phyloP scores from a whole-genome alignment of 2,888 invertebrate genomes.

The Sinopyrophorus schimmeli region DNA sequence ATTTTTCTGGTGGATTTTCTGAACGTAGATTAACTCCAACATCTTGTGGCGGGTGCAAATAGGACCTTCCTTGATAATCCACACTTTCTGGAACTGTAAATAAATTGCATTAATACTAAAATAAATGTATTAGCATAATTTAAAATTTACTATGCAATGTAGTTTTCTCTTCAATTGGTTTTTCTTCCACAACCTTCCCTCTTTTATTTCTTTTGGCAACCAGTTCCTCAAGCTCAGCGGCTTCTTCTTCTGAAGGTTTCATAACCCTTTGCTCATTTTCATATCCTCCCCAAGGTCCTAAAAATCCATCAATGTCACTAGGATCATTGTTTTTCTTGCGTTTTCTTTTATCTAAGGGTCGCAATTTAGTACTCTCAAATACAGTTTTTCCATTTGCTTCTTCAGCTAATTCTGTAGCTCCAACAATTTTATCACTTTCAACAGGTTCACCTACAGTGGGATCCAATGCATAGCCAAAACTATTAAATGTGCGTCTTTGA shows the following conservation, averaged over 20 bases:
- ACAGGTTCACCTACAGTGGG: conserved; percentile 74
- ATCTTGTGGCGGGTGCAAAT: conserved; percentile 90
- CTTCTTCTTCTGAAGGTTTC: conserved; percentile 91
- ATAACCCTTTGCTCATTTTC: conserved; percentile 86
- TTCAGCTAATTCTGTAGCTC: conserved; percentile 69
- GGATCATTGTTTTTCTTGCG: conserved; percentile 87
- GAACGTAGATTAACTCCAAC: conserved; percentile 87
- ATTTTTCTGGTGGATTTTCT: conserved; percentile 88
- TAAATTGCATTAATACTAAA: conserved; percentile 15
- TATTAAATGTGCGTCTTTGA: conserved; percentile 90
- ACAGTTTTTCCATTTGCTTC: conserved; percentile 83
- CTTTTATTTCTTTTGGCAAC: conserved; percentile 88
- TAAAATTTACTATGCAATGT: conserved; percentile 77
- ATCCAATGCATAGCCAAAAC: conserved; percentile 94
- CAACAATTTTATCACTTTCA: conserved; percentile 54
- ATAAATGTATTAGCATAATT: no score
- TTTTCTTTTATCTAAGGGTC: conserved; percentile 79
- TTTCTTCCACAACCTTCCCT: conserved; percentile 85
- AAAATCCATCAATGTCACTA: conserved; percentile 89
- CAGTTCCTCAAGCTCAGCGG: conserved; percentile 92
- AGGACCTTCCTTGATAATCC: conserved; percentile 97
- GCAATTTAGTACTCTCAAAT: conserved; percentile 79
- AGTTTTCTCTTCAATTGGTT: conserved; percentile 93
- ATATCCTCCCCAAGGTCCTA: conserved; percentile 98
- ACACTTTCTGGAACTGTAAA: conserved; percentile 82